Evolutionary conservation across 2,797 vertebrate genomes (phyloP), one percentile per base, ranked within the genome.

Genomic region (Pagetopsis macropterus): DNA sequence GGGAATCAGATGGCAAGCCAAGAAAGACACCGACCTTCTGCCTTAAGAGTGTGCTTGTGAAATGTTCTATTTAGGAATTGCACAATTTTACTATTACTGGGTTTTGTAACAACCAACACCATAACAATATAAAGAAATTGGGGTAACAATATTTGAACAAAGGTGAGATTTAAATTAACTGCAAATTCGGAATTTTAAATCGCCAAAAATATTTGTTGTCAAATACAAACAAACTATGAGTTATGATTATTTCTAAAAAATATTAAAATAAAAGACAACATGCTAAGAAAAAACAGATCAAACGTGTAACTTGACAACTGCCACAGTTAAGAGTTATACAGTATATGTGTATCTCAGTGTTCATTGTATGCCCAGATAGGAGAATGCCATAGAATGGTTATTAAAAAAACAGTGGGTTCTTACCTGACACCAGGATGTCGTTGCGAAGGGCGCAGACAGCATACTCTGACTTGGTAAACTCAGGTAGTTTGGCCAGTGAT

Each of bases 401-500:
- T 2, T 71, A 5, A 37, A 17, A 50, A 27, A 46, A 3, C 6
- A 61, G 17, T 1, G 1, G 23, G 52, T 12, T 76, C 91, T 96
- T 93, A 99, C 98, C 98, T 94, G 98, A 99, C 84, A 99, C 97
- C 81, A 99, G 95, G 65, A 99, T 99, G 88, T 99, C 98, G 50
- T 99, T 99, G 87, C 98, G 96, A 14, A 99, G 95, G 61, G 98
- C 97, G 16, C 98, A 99, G 66, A 99, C 98, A 0, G 98, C 98
- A 41, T 99, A 99, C 82, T 99, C 98, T 15, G 98, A 99, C 84
- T 99, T 99, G 74, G 98, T 99, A 83, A 99, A 99, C 86, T 99
- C 98, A 1, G 98, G 98, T 31, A 99, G 95, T 82, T 99, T 99
- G 71, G 97, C 96, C 91, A 99, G 92, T 0, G 98, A 97, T 75